These are phyloP conservation scores for Isurus oxyrinchus DNA, from an alignment of 2,113 vertebrate genomes.

Conservation along the genomic window DNA sequence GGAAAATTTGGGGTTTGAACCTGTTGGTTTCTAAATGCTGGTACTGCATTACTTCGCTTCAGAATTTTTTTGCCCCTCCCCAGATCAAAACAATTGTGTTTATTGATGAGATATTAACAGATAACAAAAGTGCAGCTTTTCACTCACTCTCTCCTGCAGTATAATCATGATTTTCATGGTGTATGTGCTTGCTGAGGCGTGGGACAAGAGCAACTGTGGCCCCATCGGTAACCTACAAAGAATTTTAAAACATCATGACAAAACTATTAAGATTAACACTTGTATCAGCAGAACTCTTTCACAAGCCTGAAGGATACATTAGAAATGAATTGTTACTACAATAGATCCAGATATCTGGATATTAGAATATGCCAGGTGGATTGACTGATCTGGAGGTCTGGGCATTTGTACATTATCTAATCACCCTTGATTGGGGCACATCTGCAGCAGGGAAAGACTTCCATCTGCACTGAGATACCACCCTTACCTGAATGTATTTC, in stretches of 20 bases:
- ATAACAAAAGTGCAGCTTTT: not conserved
- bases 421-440: not conserved
- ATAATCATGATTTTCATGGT: slow-evolving; percentile 91
- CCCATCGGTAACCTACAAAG: slow-evolving; percentile 82
- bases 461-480: not conserved
- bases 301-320: not conserved
- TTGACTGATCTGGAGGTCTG: not conserved
- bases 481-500: not conserved
- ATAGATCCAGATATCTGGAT: not conserved
- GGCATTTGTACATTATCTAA: not conserved
- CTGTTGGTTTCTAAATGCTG: not conserved
- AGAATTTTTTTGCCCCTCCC: not conserved
- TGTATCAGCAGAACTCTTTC: not conserved
- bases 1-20: not conserved
- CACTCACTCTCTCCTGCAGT: slow-evolving; percentile 91
- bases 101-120: not conserved
- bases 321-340: not conserved
- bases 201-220: slow-evolving; percentile 89
- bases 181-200: slow-evolving; percentile 84
- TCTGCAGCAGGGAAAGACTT: not conserved
- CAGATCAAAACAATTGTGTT: not conserved
- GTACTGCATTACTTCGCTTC: not conserved
- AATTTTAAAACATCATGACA: not conserved
- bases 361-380: not conserved
- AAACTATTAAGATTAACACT: not conserved